Base-by-base conservation (phyloP, 2,797 vertebrate genomes). In the Phataginus tetradactyla region DNA sequence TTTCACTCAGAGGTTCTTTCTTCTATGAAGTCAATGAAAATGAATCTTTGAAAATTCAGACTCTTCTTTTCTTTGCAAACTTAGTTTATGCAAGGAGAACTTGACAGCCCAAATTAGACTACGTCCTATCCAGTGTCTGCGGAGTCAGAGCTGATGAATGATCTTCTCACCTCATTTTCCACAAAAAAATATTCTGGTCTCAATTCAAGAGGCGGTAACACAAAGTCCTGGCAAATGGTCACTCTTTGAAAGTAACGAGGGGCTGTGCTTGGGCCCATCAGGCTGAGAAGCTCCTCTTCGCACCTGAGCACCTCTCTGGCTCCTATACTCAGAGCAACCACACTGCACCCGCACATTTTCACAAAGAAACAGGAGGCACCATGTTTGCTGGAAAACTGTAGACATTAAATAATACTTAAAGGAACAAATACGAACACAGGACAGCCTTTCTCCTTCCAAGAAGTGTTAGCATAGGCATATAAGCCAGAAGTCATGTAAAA, bases 1-100 rank as follows among this genome's bases (percentile, higher is more conserved):
- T 94, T 96, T 88, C 84, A 95, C 72, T 95, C 69, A 55, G 12
- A 94, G 39, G 49, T 8, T 86, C 93, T 96, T 95, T 96, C 74
- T 96, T 83, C 90, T 77, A 61, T 75, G 79, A 85, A 94, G 63
- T 92, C 75, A n/a, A 49, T 80, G 85, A 69, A 96, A 97, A 93
- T 83, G 84, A 93, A 96, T 72, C 49, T 55, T 86, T 94, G 68
- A 94, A 92, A 92, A 96, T 74, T 61, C 69, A 80, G 66, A 51
- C 2, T 4, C 23, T 55, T 61, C 87, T 79, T 69, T 29, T 21
- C 93, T 94, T 89, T 15, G 29, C 53, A 84, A 89, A 75, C 53
- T 55, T 68, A 53, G 81, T 94, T 86, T 72, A 80, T 80, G 64
- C 89, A 95, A 89, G 64, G 78, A 80, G 1, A 32, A 18, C 25